Evolutionary conservation across 2,797 vertebrate genomes (phyloP).

Genomic region (Melopsittacus undulatus): DNA sequence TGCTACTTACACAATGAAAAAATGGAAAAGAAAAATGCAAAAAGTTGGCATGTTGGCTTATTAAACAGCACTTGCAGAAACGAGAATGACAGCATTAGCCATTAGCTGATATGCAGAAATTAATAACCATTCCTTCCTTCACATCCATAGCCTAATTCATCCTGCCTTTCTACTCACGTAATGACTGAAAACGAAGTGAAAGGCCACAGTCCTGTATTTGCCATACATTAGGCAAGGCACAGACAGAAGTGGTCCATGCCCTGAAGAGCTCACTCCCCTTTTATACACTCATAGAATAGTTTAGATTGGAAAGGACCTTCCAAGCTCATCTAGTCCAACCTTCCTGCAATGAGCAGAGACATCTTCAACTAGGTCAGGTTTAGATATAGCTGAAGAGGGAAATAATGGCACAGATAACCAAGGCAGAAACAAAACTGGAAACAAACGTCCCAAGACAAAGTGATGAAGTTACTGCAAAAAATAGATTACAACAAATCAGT

Average conservation of each 20-base stretch:
- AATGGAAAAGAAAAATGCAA: background rate
- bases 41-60: background rate
- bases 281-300: background rate
- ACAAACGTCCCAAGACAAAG: background rate
- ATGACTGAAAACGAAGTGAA: background rate
- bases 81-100: background rate
- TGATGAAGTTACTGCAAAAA: background rate
- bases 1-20: background rate
- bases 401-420: fast-evolving
- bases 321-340: background rate
- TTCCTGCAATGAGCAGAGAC: background rate
- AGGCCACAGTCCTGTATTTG: background rate
- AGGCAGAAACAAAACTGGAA: background rate
- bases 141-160: background rate
- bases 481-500: background rate
- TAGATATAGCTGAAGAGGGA: background rate
- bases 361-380: background rate
- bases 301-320: background rate
- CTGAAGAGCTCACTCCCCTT: background rate
- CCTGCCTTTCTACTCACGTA: background rate
- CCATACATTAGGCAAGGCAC: fast-evolving
- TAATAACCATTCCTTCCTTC: background rate
- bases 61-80: background rate
- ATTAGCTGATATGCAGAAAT: background rate
- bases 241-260: fast-evolving